Base-by-base conservation (phyloP, 1,140 invertebrate genomes). In the Andrena cerasifolii region DNA sequence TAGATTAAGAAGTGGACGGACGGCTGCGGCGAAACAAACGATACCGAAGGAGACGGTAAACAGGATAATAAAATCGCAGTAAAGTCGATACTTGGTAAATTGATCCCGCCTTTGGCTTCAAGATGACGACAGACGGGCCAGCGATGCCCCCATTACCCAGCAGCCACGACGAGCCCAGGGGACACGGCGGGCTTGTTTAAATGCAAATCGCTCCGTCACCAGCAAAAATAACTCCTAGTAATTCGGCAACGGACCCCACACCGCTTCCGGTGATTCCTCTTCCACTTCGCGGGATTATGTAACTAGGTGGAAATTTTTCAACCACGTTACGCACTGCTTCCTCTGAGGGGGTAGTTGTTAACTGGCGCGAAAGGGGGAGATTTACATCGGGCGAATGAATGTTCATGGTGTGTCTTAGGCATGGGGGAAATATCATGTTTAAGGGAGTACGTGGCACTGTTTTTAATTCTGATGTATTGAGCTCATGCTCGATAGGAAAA, bases 181-280 rank as follows among this genome's bases (percentile, higher is more conserved):
- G 78, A 81, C 65, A 80, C 49, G 79, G 56, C 80, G 78, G 82
- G 79, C 85, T 90, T 84, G 87, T 89, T 89, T 89, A 87, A 85
- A 90, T 90, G 89, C 86, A 90, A 90, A 90, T 90, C 86, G 84
- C 73, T 79, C 80, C 82, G 82, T 86, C 83, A 88, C 81, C 71
- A 67, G 67, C 82, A 82, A 85, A 85, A 85, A 86, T 78, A 80
- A 88, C 78, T 86, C 79, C n/a, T 86, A 83, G 88, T 86, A 88
- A 89, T 89, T 88, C 79, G 86, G 77, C 73, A 77, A 80, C 78
- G 78, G 49, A 33, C 72, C 49, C 45, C 65, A 47, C 56, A 47
- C 65, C 24, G 36, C 26, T 51, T 61, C 18, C 66, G 54, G 28
- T 72, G 31, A 62, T 45, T 51, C 63, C 63, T 81, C 59, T 73